A percentile compares a stretch with the other conserved stretches of the same genome.
Evolutionary conservation across 2,797 vertebrate species (phyloP).

Genomic region (Periophthalmus magnuspinnatus): DNA sequence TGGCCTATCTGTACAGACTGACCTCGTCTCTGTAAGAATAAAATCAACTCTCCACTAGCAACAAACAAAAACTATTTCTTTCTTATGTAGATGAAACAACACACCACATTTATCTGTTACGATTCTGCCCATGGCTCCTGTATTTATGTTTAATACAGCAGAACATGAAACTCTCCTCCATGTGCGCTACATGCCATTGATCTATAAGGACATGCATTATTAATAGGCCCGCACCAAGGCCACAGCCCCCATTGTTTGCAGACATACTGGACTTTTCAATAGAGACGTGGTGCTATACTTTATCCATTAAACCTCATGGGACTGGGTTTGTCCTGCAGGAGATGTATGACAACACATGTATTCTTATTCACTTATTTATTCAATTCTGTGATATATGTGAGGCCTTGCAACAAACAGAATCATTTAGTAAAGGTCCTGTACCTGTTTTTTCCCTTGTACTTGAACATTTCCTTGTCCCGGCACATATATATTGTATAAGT

Average conservation of each 20-base stretch:
- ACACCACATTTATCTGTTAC: slow-evolving; percentile 17
- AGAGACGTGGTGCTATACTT: slow-evolving; percentile 11
- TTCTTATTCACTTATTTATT: neutral
- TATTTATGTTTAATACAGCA: no score
- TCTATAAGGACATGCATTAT: slow-evolving; percentile 40
- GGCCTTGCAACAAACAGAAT: neutral
- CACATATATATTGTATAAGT: no score
- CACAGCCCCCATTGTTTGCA: slow-evolving; percentile 25
- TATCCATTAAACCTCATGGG: slow-evolving; percentile 19
- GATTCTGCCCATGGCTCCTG: slow-evolving; percentile 30
- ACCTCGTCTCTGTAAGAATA: neutral
- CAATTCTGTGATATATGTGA: neutral
- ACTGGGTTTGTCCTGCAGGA: neutral
- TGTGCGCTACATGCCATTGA: slow-evolving; percentile 26
- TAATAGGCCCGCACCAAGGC: slow-evolving; percentile 25
- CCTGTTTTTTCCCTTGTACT: no score
- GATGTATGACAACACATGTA: neutral
- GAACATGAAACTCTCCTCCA: neutral
- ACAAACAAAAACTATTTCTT: neutral
- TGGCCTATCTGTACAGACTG: neutral
- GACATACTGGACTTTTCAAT: slow-evolving; percentile 2
- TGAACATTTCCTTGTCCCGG: no score
- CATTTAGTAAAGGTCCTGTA: no score
- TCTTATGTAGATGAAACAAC: neutral
- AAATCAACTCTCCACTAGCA: neutral